Conservation (phyloP, 2,888 invertebrate genomes). For the Erebia palarica region DNA sequence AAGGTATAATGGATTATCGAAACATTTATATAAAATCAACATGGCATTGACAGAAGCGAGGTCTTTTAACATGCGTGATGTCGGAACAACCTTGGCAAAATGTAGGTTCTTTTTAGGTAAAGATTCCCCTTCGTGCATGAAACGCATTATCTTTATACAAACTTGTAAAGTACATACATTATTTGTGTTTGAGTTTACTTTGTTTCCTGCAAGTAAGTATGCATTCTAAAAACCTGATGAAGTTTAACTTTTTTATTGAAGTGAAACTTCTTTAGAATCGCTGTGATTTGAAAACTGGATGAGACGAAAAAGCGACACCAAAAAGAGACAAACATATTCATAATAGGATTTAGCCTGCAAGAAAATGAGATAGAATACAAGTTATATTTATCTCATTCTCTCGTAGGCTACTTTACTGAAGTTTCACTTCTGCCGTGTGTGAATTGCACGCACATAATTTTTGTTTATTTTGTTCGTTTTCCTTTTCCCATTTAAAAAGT, state of each 20-base stretch:
- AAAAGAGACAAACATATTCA: too few species aligned
- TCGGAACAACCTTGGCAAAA: conserved; percentile 25
- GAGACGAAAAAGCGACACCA: too few species aligned
- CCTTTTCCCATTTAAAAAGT: neutral
- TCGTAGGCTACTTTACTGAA: too few species aligned
- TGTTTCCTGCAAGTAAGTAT: neutral
- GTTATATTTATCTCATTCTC: too few species aligned
- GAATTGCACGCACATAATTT: too few species aligned
- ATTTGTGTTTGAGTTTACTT: conserved; percentile 10
- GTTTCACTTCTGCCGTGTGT: too few species aligned
- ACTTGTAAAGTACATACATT: neutral
- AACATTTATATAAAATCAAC: neutral
- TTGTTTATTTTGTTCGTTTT: neutral
- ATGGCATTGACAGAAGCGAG: conserved; percentile 26
- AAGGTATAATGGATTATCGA: too few species aligned
- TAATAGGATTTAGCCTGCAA: too few species aligned
- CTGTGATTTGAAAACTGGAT: too few species aligned
- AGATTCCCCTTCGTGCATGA: conserved; percentile 22
- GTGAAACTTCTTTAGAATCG: too few species aligned
- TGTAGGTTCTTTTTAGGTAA: conserved; percentile 21
- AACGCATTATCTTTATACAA: conserved; percentile 18
- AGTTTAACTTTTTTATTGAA: neutral
- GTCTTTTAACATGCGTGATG: conserved; percentile 22
- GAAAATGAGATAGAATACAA: too few species aligned
- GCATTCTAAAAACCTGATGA: neutral